Base-by-base conservation (phyloP, 2,797 vertebrate species). In the Poecile montanus region DNA sequence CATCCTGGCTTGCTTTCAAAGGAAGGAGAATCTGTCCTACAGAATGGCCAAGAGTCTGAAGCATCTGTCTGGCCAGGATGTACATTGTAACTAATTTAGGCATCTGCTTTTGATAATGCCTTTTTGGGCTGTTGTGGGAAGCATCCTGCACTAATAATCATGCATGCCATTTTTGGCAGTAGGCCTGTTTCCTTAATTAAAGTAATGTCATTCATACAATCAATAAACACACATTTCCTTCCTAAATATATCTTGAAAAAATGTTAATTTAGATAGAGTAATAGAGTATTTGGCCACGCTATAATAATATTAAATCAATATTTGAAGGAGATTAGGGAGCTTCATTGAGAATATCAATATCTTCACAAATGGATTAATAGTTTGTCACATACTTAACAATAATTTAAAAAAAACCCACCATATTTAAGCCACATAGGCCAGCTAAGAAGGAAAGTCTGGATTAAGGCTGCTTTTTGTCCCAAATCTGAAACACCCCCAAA, bases 141-240 rank as follows among this genome's bases (percentile, higher is more conserved):
- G 91, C 72, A 94, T 80, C 78, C 66, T 93, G 91, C 34, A 26
- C 80, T 95, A 95, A 97, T 82, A 91, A 85, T 79, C 83, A 78
- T 89, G 83, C 79, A 93, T 85, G 86, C 90, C 88, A 66, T 71
- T 96, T 97, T 95, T 96, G 95, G 95, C 95, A 94, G 78, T 42
- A 57, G 68, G 84, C 57, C 91, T 94, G 81, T 93, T 96, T 96
- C 94, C 95, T 94, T 96, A 94, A 97, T 96, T 94, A 95, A 95
- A 96, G 88, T 88, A 66, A 94, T 94, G 96, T 94, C 50, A 94
- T 91, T 95, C 77, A 75, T 85, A 78, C 93, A 96, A 96, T 97
- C 96, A 97, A 96, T 97, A 94, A 97, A 95, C 93, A 96, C 95
- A 96, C 95, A 95, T 96, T 96, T 97, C 95, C 96, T 97, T 96